A percentile compares a stretch with the other conserved stretches of the same genome.
These are phyloP conservation scores for Neodiprion virginianus DNA, from an alignment of 1,140 invertebrate genomes.

Conservation along the genomic window DNA sequence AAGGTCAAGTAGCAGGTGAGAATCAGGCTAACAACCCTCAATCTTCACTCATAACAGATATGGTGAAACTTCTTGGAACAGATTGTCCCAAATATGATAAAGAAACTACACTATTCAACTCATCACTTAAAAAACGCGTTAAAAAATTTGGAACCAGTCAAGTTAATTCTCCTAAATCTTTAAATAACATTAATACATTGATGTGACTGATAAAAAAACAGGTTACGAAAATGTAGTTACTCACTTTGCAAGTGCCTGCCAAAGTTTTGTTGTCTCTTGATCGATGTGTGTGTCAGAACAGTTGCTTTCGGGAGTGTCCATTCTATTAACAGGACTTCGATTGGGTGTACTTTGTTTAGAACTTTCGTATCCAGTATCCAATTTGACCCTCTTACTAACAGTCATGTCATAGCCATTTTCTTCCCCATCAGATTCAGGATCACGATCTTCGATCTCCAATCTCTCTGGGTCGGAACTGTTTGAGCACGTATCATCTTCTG, in stretches of 20 bases:
- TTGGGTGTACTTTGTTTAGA: conserved; percentile 44
- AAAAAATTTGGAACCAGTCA: neutral
- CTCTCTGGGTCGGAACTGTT: conserved; percentile 66
- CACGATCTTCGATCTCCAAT: conserved; percentile 61
- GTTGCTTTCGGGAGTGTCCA: conserved; percentile 64
- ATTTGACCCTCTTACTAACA: conserved; percentile 45
- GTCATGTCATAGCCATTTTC: conserved; percentile 60
- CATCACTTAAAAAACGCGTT: neutral
- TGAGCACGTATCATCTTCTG: conserved; percentile 58
- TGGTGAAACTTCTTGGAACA: neutral
- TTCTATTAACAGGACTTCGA: conserved; percentile 56
- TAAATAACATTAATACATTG: conserved; percentile 25
- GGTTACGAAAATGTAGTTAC: conserved; percentile 42
- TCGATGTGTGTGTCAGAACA: conserved; percentile 65
- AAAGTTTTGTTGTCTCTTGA: conserved; percentile 64
- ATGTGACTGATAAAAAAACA: conserved; percentile 27
- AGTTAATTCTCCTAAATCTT: conserved; percentile 20
- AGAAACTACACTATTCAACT: neutral
- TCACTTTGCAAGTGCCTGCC: conserved; percentile 66
- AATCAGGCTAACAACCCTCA: neutral
- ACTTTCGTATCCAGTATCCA: conserved; percentile 42
- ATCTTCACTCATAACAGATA: neutral
- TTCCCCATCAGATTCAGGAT: conserved; percentile 51
- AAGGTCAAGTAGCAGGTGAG: neutral
- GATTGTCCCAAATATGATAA: neutral